These are phyloP conservation scores for Corythoichthys intestinalis DNA, from an alignment of 2,113 vertebrate species.

Conservation along the genomic window DNA sequence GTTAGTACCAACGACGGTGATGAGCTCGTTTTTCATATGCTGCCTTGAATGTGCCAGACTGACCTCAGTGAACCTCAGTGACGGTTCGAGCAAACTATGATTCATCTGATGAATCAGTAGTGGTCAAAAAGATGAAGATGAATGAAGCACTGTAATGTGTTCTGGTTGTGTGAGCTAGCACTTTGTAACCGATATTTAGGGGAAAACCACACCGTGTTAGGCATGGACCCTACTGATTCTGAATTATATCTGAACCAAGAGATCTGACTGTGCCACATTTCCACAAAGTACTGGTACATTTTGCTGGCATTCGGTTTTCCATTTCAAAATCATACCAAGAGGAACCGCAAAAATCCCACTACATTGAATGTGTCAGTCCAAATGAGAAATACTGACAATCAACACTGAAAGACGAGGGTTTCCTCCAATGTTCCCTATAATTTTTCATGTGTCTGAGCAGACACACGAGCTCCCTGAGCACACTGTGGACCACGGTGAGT, in stretches of 20 bases:
- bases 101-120: neutral
- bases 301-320: neutral
- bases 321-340: neutral
- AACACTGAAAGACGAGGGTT: neutral
- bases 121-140: neutral
- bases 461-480: no score
- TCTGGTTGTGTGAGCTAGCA: neutral
- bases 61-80: conserved; percentile 1
- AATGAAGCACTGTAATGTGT: neutral
- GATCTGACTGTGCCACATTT: neutral
- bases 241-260: neutral
- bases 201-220: neutral
- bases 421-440: neutral
- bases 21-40: conserved; percentile 4
- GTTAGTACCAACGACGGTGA: neutral
- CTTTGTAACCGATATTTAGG: neutral
- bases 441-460: neutral
- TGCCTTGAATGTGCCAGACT: neutral
- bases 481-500: no score
- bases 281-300: neutral
- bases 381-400: neutral
- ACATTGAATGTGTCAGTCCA: neutral
- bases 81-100: neutral
- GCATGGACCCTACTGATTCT: neutral
- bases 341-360: neutral